Percentiles rank a stretch among this genome's conserved stretches.
Conservation (phyloP, 2,888 invertebrate species). For the Hypselothyrea guttata region DNA sequence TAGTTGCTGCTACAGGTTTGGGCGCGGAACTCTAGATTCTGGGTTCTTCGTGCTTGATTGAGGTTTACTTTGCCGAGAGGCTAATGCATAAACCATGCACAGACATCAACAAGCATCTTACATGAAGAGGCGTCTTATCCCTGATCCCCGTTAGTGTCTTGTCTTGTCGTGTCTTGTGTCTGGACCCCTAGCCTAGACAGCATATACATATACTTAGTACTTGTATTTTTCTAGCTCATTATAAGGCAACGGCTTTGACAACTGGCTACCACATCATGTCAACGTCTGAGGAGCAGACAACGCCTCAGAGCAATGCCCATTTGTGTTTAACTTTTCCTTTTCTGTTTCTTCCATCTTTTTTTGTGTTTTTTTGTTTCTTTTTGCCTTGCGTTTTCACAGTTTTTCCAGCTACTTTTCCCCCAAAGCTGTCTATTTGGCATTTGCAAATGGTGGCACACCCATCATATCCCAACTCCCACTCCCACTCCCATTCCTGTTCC, state of each 20-base stretch:
- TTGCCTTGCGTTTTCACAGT: background rate
- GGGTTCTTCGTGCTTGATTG: constrained; percentile 73
- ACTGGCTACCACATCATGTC: constrained; percentile 30
- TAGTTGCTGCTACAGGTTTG: constrained; percentile 8
- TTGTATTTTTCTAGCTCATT: constrained; percentile 60
- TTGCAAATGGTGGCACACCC: constrained; percentile 36
- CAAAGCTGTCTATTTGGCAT: constrained; percentile 21
- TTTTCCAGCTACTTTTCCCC: constrained; percentile 8
- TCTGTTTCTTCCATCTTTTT: background rate
- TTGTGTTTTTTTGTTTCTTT: constrained; percentile 22
- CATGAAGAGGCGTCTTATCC: constrained; percentile 47
- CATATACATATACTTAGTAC: constrained; percentile 29
- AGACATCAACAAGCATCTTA: constrained; percentile 69
- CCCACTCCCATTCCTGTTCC: background rate
- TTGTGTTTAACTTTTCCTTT: constrained; percentile 52
- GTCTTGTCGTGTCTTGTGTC: constrained; percentile 47
- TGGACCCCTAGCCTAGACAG: constrained; percentile 27
- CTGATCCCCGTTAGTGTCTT: constrained; percentile 33
- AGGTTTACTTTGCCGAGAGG: constrained; percentile 69
- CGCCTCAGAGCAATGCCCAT: constrained; percentile 48
- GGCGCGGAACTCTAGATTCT: constrained; percentile 33
- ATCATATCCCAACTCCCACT: constrained; percentile 22
- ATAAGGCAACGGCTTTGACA: constrained; percentile 56
- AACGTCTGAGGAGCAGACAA: constrained; percentile 25
- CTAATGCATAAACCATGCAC: constrained; percentile 76